These are phyloP conservation scores for Neosilurus hyrtlii DNA, from an alignment of 2,797 vertebrate species.

Conservation along the genomic window DNA sequence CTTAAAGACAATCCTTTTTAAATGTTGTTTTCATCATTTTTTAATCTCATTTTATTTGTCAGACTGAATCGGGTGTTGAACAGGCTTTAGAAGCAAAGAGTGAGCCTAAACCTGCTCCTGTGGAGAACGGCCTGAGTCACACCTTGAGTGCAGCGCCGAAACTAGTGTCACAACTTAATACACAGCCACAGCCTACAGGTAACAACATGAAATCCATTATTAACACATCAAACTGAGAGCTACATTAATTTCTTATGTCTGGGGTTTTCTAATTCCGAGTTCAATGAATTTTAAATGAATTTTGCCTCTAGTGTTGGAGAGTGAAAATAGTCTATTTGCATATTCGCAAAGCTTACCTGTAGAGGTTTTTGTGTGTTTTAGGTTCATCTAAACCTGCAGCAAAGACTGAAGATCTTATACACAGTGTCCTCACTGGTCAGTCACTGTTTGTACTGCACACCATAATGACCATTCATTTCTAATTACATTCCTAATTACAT, in stretches of 20 bases:
- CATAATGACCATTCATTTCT: background rate
- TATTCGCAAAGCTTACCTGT: background rate
- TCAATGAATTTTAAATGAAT: background rate
- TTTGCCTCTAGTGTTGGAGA: background rate
- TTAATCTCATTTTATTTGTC: constrained; percentile 7
- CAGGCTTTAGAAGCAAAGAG: constrained; percentile 76
- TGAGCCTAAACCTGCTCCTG: constrained; percentile 79
- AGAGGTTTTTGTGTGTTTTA: constrained; percentile 59
- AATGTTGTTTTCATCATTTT: background rate
- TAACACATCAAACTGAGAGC: background rate
- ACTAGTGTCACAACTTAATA: constrained; percentile 79
- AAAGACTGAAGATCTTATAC: constrained; percentile 93
- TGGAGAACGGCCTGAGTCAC: constrained; percentile 90
- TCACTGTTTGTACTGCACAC: constrained; percentile 10
- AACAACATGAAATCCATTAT: constrained; percentile 32
- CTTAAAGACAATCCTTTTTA: background rate
- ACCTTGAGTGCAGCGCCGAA: constrained; percentile 82
- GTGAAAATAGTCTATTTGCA: background rate
- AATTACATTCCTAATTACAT: background rate
- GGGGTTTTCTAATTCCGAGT: background rate
- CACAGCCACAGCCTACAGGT: constrained; percentile 86
- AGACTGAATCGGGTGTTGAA: constrained; percentile 64
- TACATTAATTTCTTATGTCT: background rate
- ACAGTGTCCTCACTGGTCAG: constrained; percentile 91
- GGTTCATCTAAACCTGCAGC: constrained; percentile 87